These are phyloP conservation scores for Ormyrus rosae DNA, from an alignment of 2,888 invertebrate genomes.

Conservation along the genomic window DNA sequence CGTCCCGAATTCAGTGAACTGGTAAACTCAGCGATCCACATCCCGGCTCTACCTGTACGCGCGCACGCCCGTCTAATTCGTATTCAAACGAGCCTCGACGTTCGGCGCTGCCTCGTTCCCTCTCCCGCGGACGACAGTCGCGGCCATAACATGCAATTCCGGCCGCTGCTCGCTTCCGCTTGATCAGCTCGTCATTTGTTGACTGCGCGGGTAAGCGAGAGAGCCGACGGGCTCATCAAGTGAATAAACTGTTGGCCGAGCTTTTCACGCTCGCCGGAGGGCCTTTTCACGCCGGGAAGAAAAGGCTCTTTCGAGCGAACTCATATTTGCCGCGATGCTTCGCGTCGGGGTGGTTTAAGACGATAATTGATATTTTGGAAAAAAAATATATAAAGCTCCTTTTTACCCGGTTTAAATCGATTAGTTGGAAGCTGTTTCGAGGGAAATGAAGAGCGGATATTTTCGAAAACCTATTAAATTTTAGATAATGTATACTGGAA, in stretches of 20 bases:
- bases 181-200: conserved; percentile 44
- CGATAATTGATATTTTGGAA: too few species aligned
- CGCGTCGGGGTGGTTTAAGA: too few species aligned
- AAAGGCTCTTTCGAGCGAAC: too few species aligned
- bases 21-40: conserved; percentile 41
- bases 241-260: too few species aligned
- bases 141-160: conserved; percentile 31
- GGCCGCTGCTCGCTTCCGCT: conserved; percentile 23
- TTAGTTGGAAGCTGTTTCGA: too few species aligned
- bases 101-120: background rate
- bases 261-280: too few species aligned
- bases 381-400: too few species aligned
- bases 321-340: too few species aligned
- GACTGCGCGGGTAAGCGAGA: background rate
- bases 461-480: background rate
- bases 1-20: conserved; percentile 36
- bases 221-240: too few species aligned
- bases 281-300: too few species aligned
- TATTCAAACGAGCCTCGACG: conserved; percentile 40
- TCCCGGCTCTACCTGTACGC: background rate
- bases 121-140: conserved; percentile 2
- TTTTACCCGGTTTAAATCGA: too few species aligned
- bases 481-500: background rate
- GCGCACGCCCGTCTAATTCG: conserved; percentile 17
- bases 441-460: background rate